A percentile compares a stretch with the other conserved stretches of the same genome.
These are phyloP conservation scores for Artibeus lituratus DNA, from an alignment of 2,797 vertebrate genomes.

Conservation along the genomic window DNA sequence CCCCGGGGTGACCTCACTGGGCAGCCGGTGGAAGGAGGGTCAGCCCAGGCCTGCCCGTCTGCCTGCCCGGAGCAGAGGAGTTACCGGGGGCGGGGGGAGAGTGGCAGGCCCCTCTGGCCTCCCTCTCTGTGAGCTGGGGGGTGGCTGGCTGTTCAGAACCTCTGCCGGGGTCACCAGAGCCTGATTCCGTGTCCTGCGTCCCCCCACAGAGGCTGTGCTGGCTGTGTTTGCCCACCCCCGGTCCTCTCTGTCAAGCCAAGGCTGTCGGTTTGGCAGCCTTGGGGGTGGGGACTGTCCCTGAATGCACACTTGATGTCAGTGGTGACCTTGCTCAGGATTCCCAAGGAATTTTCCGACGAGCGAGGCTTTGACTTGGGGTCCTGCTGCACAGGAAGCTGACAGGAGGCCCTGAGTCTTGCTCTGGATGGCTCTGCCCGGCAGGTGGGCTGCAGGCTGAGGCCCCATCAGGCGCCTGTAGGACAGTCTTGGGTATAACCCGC, in stretches of 20 bases:
- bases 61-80: not conserved
- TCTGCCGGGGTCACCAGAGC: not conserved
- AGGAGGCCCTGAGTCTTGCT: not conserved
- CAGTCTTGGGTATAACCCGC: not conserved
- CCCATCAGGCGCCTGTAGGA: not conserved
- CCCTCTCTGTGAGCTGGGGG: not conserved
- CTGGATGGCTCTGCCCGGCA: not conserved
- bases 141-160: not conserved
- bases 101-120: not conserved
- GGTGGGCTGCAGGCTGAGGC: not conserved
- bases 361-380: not conserved
- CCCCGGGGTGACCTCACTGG: not conserved
- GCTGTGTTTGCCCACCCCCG: too few relatives aligned
- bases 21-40: not conserved
- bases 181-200: not conserved
- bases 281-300: not conserved
- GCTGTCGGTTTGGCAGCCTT: not conserved
- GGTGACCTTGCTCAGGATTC: slow-evolving; percentile 36
- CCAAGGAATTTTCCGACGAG: slow-evolving; percentile 19
- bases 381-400: not conserved
- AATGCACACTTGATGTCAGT: not conserved
- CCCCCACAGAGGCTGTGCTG: not conserved
- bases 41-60: not conserved
- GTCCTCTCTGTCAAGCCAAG: not conserved
- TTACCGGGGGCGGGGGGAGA: not conserved